phyloP scores from a whole-genome alignment of 2,113 vertebrate species.

The Sinocyclocheilus anophthalmus region DNA sequence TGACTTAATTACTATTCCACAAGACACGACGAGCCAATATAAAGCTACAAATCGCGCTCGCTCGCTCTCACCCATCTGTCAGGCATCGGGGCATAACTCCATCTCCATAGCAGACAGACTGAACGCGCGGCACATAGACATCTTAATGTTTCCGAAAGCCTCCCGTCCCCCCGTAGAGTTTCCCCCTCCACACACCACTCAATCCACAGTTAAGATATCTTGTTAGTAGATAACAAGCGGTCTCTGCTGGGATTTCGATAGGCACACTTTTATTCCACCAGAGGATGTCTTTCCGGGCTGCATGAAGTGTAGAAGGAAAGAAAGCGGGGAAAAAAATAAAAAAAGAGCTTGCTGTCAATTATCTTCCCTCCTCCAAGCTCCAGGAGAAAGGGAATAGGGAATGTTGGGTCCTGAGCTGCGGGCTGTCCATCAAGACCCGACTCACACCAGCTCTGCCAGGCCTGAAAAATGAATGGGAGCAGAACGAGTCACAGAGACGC shows the following conservation, averaged over 20 bases:
- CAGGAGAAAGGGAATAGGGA: constrained; percentile 31
- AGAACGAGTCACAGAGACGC: constrained; percentile 28
- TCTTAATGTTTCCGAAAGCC: constrained; percentile 52
- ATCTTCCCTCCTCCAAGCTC: constrained; percentile 34
- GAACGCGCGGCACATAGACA: constrained; percentile 37
- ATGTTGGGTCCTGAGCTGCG: constrained; percentile 39
- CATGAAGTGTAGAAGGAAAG: constrained; percentile 26
- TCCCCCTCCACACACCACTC: constrained; percentile 47
- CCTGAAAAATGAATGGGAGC: constrained; percentile 42
- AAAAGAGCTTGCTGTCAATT: constrained; percentile 52
- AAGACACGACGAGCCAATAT: neutral
- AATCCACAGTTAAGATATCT: constrained; percentile 63
- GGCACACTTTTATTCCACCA: constrained; percentile 51
- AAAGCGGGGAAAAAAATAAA: neutral
- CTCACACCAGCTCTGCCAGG: constrained; percentile 26
- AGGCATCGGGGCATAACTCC: constrained; percentile 24
- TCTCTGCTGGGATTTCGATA: constrained; percentile 58
- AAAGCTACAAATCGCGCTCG: constrained; percentile 13
- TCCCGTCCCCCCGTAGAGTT: constrained; percentile 38
- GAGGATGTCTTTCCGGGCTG: constrained; percentile 52
- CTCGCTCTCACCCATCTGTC: constrained; percentile 27
- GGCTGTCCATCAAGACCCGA: constrained; percentile 41
- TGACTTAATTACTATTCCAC: constrained; percentile 20
- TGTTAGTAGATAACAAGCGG: constrained; percentile 60
- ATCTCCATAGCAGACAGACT: constrained; percentile 32